Conservation (phyloP, 92 coral and sea anemone genomes). For the Siderastrea siderea region DNA sequence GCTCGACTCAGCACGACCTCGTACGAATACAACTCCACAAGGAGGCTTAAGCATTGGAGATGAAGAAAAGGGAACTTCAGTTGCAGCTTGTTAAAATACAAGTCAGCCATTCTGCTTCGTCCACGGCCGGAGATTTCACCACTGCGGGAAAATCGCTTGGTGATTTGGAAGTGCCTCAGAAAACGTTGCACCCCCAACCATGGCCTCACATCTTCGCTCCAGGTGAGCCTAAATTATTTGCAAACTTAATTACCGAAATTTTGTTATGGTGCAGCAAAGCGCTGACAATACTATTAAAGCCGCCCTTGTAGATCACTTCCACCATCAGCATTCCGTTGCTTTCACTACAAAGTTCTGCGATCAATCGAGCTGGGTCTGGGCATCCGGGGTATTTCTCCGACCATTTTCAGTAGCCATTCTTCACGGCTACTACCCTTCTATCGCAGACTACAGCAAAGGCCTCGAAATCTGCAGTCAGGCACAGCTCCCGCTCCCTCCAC, state of each 20-base stretch:
- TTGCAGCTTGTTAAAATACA: constrained; percentile 2
- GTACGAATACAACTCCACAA: background rate
- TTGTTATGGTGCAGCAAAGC: background rate
- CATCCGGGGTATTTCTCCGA: no score
- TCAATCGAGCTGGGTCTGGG: constrained; percentile 18
- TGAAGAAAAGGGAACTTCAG: background rate
- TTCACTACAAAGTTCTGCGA: constrained; percentile 36
- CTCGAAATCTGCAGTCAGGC: no score
- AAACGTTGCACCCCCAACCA: constrained; percentile 12
- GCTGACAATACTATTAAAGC: background rate
- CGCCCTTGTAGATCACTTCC: constrained; percentile 27
- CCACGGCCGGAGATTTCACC: background rate
- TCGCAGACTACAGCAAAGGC: no score
- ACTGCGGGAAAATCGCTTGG: constrained; percentile 9
- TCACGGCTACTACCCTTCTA: no score
- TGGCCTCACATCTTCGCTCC: constrained; percentile 35
- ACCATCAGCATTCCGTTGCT: constrained; percentile 12
- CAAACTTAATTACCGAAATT: background rate
- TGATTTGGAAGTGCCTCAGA: constrained; percentile 11
- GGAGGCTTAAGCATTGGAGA: background rate
- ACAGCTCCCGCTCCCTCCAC: no score
- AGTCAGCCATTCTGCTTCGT: background rate
- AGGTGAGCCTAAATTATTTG: background rate
- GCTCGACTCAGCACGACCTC: background rate
- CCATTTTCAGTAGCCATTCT: no score